Evolutionary conservation across 2,888 invertebrate species (phyloP), one percentile per base, ranked within the genome.

Genomic region (Esperia sulphurella): DNA sequence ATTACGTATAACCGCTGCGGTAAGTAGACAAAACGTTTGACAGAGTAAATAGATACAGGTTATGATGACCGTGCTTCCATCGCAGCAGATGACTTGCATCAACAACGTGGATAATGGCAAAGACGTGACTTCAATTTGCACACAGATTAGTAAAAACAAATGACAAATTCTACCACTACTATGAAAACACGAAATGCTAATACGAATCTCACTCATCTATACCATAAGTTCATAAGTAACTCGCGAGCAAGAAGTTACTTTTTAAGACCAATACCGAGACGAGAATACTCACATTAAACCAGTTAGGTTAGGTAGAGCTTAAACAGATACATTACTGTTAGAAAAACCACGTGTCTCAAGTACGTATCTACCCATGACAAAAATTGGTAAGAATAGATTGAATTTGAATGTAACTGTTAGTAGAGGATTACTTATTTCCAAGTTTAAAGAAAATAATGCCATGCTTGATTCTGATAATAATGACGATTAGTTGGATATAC

Each of bases 51-150:
- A 62, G 43, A 55, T 54, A 54, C 48, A 57, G 21, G n/a, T 44
- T 37, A 50, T 50, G 52, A 57, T 61, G 56, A 59, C 57, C 51
- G 54, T 57, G 51, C 58, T 63, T 51, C 58, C 43, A 58, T 43
- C 47, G 48, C 51, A 52, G 55, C 51, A 52, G 55, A 64, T 64
- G 68, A 67, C 59, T 68, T 57, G 63, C 62, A 68, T 60, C 53
- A 61, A 64, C 58, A 61, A 64, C 58, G 58, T 60, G 64, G 61
- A 63, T 79, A 78, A 82, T 77, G 66, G 63, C 49, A 43, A 54
- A 68, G 63, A 75, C 79, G 75, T 79, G 79, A 79, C 77, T 71
- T 55, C 63, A 61, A 68, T 73, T 71, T 65, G 61, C 55, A 49
- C 59, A 53, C 49, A 51, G 53, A 60, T 58, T 52, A 43, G 37